Percentiles rank a stretch among this genome's conserved stretches.
phyloP scores from a whole-genome alignment of 2,797 vertebrate species.

The Emydoidea blandingii region DNA sequence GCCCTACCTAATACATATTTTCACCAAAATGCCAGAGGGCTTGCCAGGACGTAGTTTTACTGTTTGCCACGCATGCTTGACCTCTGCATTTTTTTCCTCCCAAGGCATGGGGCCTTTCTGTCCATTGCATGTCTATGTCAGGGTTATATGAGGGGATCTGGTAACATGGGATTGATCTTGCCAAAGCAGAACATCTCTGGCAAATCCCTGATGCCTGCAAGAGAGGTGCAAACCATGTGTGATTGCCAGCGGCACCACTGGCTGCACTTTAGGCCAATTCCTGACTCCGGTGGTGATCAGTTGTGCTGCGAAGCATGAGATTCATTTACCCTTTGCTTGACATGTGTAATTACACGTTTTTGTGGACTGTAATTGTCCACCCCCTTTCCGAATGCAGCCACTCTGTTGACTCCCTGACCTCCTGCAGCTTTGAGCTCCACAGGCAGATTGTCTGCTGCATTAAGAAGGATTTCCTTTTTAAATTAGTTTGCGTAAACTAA shows the following conservation, averaged over 20 bases:
- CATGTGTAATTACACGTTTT: neutral
- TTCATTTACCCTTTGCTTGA: neutral
- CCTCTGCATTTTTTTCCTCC: neutral
- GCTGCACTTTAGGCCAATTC: neutral
- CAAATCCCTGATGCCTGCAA: fast-evolving
- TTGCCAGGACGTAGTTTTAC: neutral
- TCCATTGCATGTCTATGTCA: neutral
- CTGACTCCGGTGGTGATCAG: neutral
- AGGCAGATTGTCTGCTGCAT: conserved; percentile 15
- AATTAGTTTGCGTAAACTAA: neutral
- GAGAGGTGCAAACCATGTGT: neutral
- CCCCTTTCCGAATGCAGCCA: conserved; percentile 33
- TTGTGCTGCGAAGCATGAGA: conserved; percentile 35
- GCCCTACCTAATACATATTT: neutral
- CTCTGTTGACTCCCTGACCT: conserved; percentile 35
- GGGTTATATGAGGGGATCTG: neutral
- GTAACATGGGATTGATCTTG: neutral
- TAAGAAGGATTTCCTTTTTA: conserved; percentile 25
- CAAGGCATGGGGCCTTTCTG: neutral
- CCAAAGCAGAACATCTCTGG: neutral
- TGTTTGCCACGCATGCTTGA: no score
- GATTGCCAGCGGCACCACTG: neutral
- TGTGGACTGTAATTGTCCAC: conserved; percentile 44
- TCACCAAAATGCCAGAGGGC: neutral
- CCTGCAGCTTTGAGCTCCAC: conserved; percentile 22